Evolutionary conservation across 2,113 vertebrate species (phyloP), one percentile per base, ranked within the genome.

Genomic region (Cynocephalus volans): DNA sequence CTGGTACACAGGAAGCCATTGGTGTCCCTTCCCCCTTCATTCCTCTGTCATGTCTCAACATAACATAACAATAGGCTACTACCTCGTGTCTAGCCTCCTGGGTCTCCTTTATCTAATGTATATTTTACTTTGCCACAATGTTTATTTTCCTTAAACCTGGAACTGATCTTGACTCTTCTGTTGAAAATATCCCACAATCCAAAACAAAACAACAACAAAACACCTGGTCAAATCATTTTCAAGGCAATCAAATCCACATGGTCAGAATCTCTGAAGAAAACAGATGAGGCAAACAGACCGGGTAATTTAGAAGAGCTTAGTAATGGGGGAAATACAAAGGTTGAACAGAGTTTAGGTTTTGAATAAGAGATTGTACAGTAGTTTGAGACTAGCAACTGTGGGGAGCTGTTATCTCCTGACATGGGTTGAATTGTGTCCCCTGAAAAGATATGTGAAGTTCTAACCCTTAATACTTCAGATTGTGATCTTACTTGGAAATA

Each of bases 121-220:
- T 62, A 64, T 82, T 87, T 92, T 91, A 85, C 50, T 50, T 95
- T 91, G 41, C n/a, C n/a, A 86, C 4, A 26, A 48, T 93, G 88
- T 33, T 26, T 79, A 45, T 26, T 88, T 72, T 92, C 69, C 67
- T 60, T 85, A 88, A 96, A 67, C 36, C 26, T 7, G 77, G 36
- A 92, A 65, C 50, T 84, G 11, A 73, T 73, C 26, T 21, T 52
- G 18, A 41, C 62, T 95, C 28, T 56, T 15, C 73, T 86, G 26
- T 82, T 86, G 89, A 88, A 94, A 92, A 65, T 50, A 96, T 14
- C 6, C 13, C 2, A 62, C 24, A 52, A 10, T 69, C 81, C 60
- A 79, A 95, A 83, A 41, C 13, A 91, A 95, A 85, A 73, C 36
- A 45, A 28, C 23, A 76, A 76, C 15, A 87, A 54, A 94, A 88